Conservation (phyloP, 2,888 invertebrate species). For the Drosophila glabriapex region DNA sequence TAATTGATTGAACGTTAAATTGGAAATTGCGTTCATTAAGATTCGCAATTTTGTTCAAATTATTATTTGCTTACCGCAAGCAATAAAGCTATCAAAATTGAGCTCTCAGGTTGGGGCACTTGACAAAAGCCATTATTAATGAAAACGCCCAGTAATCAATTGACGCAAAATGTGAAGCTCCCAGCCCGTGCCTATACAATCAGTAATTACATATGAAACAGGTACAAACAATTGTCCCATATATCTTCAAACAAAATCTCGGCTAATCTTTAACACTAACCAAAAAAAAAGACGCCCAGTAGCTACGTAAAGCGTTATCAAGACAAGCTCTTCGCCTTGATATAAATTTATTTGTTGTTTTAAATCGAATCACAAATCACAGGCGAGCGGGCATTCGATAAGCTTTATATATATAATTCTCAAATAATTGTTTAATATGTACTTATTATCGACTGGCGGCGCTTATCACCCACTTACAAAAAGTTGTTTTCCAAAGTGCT, state of each 20-base stretch:
- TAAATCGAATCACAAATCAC: conserved; percentile 48
- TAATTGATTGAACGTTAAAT: background rate
- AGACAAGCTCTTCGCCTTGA: background rate
- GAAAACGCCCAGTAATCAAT: conserved; percentile 40
- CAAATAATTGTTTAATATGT: conserved; percentile 70
- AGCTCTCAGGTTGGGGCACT: conserved; percentile 32
- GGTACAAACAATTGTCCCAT: conserved; percentile 31
- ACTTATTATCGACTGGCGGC: conserved; percentile 13
- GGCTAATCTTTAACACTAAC: conserved; percentile 46
- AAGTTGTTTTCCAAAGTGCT: conserved; percentile 9
- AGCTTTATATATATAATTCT: conserved; percentile 50
- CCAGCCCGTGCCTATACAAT: conserved; percentile 27
- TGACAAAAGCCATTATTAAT: conserved; percentile 13
- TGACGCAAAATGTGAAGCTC: conserved; percentile 35
- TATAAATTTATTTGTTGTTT: conserved; percentile 37
- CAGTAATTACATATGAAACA: conserved; percentile 24
- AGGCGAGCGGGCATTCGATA: conserved; percentile 14
- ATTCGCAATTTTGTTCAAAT: background rate
- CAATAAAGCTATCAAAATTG: conserved; percentile 19
- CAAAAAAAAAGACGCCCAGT: conserved; percentile 16
- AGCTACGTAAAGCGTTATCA: conserved; percentile 14
- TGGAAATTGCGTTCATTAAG: background rate
- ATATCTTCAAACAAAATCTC: conserved; percentile 50
- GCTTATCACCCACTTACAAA: conserved; percentile 45
- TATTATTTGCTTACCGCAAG: background rate